These are phyloP conservation scores for Struthidea cinerea DNA, from an alignment of 2,113 vertebrate genomes.

Conservation along the genomic window DNA sequence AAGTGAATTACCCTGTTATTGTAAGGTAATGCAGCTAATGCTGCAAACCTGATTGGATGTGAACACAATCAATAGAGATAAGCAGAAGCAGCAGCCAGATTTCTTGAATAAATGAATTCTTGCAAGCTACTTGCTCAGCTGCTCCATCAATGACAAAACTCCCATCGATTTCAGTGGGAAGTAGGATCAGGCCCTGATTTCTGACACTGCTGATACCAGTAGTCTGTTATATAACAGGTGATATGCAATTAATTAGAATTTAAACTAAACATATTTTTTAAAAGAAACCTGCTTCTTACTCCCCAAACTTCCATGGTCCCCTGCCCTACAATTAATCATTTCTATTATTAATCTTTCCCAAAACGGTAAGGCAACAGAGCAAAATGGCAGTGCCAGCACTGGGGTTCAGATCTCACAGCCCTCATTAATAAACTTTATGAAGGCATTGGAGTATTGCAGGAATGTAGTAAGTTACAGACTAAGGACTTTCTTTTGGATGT, in stretches of 20 bases:
- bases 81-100: constrained; percentile 55
- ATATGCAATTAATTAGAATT: not conserved
- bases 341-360: not conserved
- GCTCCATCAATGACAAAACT: constrained; percentile 55
- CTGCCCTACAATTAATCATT: not conserved
- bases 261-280: too few relatives aligned
- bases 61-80: constrained; percentile 46
- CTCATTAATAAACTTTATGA: constrained; percentile 42
- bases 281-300: not conserved
- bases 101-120: constrained; percentile 62
- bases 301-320: not conserved
- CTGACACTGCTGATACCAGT: constrained; percentile 13
- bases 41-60: constrained; percentile 45
- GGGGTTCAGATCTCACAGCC: not conserved
- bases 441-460: not conserved
- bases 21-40: constrained; percentile 20
- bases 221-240: not conserved
- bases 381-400: not conserved
- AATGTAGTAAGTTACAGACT: not conserved
- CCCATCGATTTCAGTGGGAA: constrained; percentile 28
- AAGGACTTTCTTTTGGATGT: not conserved
- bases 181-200: constrained; percentile 35
- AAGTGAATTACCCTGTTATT: constrained; percentile 37
- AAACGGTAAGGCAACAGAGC: not conserved
- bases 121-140: constrained; percentile 42